A percentile compares a stretch with the other conserved stretches of the same genome.
Conservation (phyloP, 2,113 vertebrate genomes). For the Rostratula benghalensis region DNA sequence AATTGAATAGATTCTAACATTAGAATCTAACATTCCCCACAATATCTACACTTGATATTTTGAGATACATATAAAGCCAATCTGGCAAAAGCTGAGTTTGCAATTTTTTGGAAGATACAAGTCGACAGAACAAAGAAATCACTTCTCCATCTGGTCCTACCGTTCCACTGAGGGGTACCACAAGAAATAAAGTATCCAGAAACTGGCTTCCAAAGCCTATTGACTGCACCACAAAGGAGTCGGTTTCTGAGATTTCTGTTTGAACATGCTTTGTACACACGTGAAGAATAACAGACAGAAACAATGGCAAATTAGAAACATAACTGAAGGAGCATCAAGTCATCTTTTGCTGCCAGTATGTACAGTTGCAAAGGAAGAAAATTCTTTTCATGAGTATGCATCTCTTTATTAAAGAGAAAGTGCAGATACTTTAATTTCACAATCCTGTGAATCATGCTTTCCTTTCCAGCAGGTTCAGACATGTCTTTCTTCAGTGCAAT, state of each 20-base stretch:
- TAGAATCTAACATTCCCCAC: not conserved
- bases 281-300: not conserved
- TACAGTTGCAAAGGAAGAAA: not conserved
- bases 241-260: not conserved
- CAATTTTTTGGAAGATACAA: not conserved
- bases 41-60: not conserved
- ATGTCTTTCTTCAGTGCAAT: not conserved
- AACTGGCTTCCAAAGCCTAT: not conserved
- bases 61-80: not conserved
- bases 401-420: not conserved
- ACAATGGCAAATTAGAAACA: constrained; percentile 22
- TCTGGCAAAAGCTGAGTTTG: not conserved
- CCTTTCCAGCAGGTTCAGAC: not conserved
- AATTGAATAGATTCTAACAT: not conserved
- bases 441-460: not conserved
- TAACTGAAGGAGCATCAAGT: not conserved
- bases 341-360: not conserved
- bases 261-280: not conserved
- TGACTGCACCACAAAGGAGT: not conserved
- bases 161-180: not conserved
- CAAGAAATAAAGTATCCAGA: not conserved
- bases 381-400: not conserved
- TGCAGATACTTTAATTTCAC: constrained; percentile 5
- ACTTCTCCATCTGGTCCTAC: not conserved
- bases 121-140: not conserved